Evolutionary conservation across 2,113 vertebrate species (phyloP).

Genomic region (Tragelaphus imberbis): DNA sequence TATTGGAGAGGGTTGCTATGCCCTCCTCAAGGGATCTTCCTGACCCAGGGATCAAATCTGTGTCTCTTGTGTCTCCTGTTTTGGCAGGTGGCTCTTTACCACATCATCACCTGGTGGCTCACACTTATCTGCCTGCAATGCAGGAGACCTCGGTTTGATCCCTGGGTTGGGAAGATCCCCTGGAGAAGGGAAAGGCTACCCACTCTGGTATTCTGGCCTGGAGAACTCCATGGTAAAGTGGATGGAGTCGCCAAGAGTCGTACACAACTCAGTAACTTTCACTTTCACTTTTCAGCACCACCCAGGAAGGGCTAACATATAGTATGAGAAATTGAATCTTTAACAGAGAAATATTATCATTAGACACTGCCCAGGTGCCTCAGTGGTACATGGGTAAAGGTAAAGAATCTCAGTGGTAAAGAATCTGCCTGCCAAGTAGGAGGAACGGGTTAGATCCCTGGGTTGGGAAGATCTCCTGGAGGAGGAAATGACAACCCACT

Average conservation of each 20-base stretch:
- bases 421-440: background rate
- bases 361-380: background rate
- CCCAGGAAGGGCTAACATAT: background rate
- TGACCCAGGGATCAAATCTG: background rate
- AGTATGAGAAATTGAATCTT: background rate
- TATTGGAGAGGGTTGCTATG: background rate
- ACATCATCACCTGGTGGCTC: background rate
- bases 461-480: background rate
- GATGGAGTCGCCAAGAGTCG: background rate
- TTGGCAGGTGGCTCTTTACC: background rate
- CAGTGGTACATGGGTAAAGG: background rate
- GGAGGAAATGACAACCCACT: background rate
- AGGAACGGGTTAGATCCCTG: background rate
- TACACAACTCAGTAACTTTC: background rate
- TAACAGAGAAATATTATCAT: background rate
- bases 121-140: background rate
- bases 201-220: background rate
- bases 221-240: background rate
- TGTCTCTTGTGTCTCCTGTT: background rate
- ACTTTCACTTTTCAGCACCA: background rate
- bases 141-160: background rate
- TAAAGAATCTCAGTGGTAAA: background rate
- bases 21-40: background rate
- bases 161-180: background rate
- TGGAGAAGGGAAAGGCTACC: background rate